phyloP scores from a whole-genome alignment of 1,140 invertebrate species.

The Brachionus plicatilis region DNA sequence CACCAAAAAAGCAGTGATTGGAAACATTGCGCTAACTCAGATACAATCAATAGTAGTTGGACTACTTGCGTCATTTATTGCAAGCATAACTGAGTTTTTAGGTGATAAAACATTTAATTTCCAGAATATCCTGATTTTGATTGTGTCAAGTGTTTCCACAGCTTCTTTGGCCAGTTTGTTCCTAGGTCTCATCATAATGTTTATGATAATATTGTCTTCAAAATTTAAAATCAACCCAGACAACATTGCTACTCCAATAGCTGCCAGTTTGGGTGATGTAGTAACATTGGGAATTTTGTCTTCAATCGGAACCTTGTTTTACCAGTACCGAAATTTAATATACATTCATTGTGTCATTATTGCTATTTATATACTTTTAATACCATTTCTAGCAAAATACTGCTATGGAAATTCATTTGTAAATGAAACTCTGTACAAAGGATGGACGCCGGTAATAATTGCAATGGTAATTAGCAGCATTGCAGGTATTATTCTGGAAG shows the following conservation, averaged over 20 bases:
- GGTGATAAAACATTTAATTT: slow-evolving; percentile 72
- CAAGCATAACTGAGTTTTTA: slow-evolving; percentile 76
- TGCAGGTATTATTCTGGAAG: slow-evolving; percentile 54
- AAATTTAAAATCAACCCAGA: slow-evolving; percentile 84
- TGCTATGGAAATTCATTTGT: slow-evolving; percentile 55
- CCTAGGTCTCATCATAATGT: slow-evolving; percentile 67
- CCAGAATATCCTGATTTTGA: slow-evolving; percentile 74
- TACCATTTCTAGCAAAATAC: slow-evolving; percentile 54
- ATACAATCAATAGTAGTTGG: slow-evolving; percentile 90
- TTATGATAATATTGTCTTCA: slow-evolving; percentile 56
- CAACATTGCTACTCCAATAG: slow-evolving; percentile 92
- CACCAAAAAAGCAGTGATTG: slow-evolving; percentile 68
- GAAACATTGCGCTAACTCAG: slow-evolving; percentile 82
- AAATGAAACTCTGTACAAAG: slow-evolving; percentile 54
- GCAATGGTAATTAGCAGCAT: slow-evolving; percentile 57
- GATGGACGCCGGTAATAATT: slow-evolving; percentile 57
- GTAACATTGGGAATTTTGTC: slow-evolving; percentile 78
- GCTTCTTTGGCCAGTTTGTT: slow-evolving; percentile 84
- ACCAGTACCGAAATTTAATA: background rate
- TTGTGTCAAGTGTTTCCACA: slow-evolving; percentile 81
- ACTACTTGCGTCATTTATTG: slow-evolving; percentile 77
- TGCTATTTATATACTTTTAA: slow-evolving; percentile 42
- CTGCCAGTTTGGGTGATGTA: slow-evolving; percentile 86
- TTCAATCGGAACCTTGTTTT: slow-evolving; percentile 45
- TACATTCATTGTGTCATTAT: slow-evolving; percentile 13